Percentiles rank a stretch among this genome's conserved stretches.
These are phyloP conservation scores for Drosophila micromelanica DNA, from an alignment of 1,140 invertebrate species.

Conservation along the genomic window DNA sequence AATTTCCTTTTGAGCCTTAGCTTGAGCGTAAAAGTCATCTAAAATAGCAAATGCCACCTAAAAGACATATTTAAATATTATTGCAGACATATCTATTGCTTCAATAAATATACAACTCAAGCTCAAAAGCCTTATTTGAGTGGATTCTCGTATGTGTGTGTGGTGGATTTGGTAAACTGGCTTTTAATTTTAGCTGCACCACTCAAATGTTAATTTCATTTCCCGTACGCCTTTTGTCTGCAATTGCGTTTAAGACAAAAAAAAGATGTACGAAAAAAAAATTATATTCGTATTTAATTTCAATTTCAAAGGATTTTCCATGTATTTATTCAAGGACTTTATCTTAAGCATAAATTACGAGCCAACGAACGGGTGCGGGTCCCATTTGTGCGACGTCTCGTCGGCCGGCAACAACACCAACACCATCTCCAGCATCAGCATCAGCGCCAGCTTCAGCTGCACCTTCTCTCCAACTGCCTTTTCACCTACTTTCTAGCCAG, in stretches of 20 bases:
- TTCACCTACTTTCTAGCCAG: conserved; percentile 78
- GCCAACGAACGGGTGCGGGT: conserved; percentile 75
- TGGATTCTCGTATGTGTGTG: neutral
- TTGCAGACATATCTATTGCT: conserved; percentile 57
- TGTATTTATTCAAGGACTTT: conserved; percentile 84
- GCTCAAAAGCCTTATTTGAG: conserved; percentile 19
- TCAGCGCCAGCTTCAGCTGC: conserved; percentile 21
- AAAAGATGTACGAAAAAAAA: conserved; percentile 56
- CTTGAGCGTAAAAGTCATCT: neutral
- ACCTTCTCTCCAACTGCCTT: conserved; percentile 45
- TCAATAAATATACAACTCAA: conserved; percentile 62
- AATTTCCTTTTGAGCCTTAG: neutral
- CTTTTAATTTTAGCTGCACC: conserved; percentile 73
- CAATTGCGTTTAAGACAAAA: conserved; percentile 49
- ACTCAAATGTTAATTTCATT: conserved; percentile 83
- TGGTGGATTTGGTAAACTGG: conserved; percentile 13
- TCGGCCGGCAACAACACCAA: conserved; percentile 3
- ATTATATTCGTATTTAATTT: conserved; percentile 84
- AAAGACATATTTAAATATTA: conserved; percentile 55
- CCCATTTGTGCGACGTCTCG: conserved; percentile 52
- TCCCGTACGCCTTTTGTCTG: conserved; percentile 75
- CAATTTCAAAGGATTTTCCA: conserved; percentile 84
- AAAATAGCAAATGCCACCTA: neutral
- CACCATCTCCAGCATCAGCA: neutral
- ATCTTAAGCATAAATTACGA: conserved; percentile 84